Evolutionary conservation across 2,113 vertebrate species (phyloP), one percentile per base, ranked within the genome.

Genomic region (cattle (Bos taurus)): DNA sequence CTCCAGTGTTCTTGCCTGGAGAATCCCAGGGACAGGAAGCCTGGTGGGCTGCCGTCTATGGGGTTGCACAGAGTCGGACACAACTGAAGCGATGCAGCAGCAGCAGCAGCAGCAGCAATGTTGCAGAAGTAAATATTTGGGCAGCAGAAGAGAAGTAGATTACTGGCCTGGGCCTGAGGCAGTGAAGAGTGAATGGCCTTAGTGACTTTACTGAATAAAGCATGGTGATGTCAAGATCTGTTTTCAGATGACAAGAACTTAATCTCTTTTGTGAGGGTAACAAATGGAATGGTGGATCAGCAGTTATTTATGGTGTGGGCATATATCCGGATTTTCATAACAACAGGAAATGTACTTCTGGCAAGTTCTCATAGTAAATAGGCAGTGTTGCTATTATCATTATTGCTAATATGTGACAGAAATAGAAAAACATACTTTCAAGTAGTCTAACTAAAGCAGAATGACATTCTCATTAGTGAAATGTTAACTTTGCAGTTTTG

Each of bases 391-490:
- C 10, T 91, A 23, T 78, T 93, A 92, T 90, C 74, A 71, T 97
- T 85, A 89, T 96, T 91, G 77, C 40, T 83, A 94, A 91, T 89
- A 97, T 89, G 21, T 82, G 78, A 57, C 50, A 82, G 43, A 97
- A 74, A 91, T 26, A 81, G 83, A 88, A 90, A 98, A 85, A n/a
- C 17, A 94, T 52, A 21, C 50, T 95, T 83, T 94, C 40, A 91
- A 85, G 77, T 30, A 56, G 30, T 88, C 33, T 60, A 64, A 43
- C 1, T 14, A n/a, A 96, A 95, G 71, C 28, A 95, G 30, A 71
- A 80, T 52, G 56, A 5, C 30, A 62, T 59, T 90, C 43, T 89
- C 23, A 48, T 12, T 52, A 50, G 17, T 3, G 50, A 86, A 77
- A 54, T 52, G 54, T 17, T 33, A 46, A 11, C 10, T 67, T 48